Base-by-base conservation (phyloP, 2,888 invertebrate genomes). In the Xiphydria camelus region DNA sequence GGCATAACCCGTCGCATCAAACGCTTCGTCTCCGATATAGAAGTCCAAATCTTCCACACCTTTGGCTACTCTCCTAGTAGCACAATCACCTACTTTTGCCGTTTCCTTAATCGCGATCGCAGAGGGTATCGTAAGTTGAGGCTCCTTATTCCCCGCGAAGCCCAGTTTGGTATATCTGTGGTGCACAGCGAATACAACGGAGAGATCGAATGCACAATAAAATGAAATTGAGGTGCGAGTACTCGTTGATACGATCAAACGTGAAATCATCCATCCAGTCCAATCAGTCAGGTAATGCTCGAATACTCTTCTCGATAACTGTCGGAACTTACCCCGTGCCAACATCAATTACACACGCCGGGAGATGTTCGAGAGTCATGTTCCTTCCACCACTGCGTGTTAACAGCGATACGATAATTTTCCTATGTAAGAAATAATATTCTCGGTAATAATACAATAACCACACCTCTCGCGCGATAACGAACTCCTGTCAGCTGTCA, bases 1-100 rank as follows among this genome's bases (percentile, higher is more conserved):
- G 1, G 97, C 85, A 79, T 99, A 99, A 33, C 96, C 94, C 35
- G 96, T 92, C 17, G 95, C 94, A 73, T 95, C 95, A 59, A 98
- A 89, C 4, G 99, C 99, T 79, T 99, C 99, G 81, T 99, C 98
- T 21, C 99, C 99, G 65, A 99, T 99, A 72, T 86, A 99, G 78
- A 99, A 99, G 79, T 99, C 99, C 56, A 99, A 82, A 80, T 99
- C 99, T 76, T 99, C 98, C 4, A 99, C 95, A 41, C 98, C 98
- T 75, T 94, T 95, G 57, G 91, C 93, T 68, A 94, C 83, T 62
- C 95, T 85, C 63, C 94, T 83, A 57, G 89, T 86, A 52, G 89
- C 88, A 75, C 94, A 94, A 74, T 95, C 97, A 38, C 95, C 97
- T 42, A 96, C 90, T 80, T 94, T 92, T 36, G 96, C 95, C 29